phyloP scores from a whole-genome alignment of 2,113 vertebrate genomes.

The Copsychus sechellarum region DNA sequence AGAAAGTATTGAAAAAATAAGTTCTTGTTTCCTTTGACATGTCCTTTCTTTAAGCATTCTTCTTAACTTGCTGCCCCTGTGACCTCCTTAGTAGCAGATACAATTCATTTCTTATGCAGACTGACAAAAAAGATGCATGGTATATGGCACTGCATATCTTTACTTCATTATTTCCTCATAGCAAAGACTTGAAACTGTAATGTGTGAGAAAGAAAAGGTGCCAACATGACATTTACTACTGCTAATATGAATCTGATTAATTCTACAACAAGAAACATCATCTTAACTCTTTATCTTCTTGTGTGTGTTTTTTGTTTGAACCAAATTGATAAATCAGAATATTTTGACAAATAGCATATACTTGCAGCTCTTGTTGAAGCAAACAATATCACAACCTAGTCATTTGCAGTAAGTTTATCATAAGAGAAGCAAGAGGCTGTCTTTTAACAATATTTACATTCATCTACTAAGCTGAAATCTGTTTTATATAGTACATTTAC shows the following conservation, averaged over 20 bases:
- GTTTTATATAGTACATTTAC: constrained; percentile 63
- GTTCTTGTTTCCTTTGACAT: constrained; percentile 76
- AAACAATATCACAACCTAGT: constrained; percentile 42
- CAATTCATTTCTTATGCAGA: constrained; percentile 93
- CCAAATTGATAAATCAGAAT: constrained; percentile 50
- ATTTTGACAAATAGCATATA: constrained; percentile 17
- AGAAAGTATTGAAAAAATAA: constrained; percentile 61
- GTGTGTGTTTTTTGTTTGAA: constrained; percentile 21
- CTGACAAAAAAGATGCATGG: constrained; percentile 88
- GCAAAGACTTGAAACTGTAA: constrained; percentile 85
- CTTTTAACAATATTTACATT: constrained; percentile 68
- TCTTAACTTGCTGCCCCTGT: constrained; percentile 76
- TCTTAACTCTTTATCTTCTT: constrained; percentile 81
- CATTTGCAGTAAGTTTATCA: constrained; percentile 41
- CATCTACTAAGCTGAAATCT: constrained; percentile 51
- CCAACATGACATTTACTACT: constrained; percentile 90
- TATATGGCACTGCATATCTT: constrained; percentile 93
- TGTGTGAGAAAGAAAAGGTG: constrained; percentile 85
- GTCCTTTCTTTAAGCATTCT: constrained; percentile 76
- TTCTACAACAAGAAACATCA: constrained; percentile 81
- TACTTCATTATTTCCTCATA: constrained; percentile 90
- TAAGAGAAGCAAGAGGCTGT: constrained; percentile 45
- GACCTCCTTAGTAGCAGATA: constrained; percentile 86
- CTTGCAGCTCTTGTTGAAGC: constrained; percentile 17
- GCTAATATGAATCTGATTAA: constrained; percentile 93